A percentile compares a stretch with the other conserved stretches of the same genome.
Conservation (phyloP, 2,797 vertebrate genomes). For the Urophycis tenuis region DNA sequence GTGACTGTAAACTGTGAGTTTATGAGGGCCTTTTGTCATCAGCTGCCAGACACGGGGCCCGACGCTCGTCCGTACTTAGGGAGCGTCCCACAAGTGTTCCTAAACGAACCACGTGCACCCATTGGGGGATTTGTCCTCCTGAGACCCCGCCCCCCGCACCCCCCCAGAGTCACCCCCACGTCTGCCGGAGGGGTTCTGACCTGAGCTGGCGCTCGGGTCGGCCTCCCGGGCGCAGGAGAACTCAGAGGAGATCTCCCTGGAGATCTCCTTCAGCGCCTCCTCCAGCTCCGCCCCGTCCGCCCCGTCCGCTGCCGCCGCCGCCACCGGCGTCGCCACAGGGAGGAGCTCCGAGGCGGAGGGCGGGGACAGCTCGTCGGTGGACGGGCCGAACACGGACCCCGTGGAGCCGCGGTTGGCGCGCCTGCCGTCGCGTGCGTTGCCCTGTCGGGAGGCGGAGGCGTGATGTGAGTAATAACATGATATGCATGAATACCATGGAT, state of each 20-base stretch:
- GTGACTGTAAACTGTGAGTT: background rate
- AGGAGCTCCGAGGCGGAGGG: constrained; percentile 62
- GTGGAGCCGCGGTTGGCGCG: constrained; percentile 63
- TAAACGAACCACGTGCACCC: background rate
- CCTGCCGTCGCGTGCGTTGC: constrained; percentile 40
- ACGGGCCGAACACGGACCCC: constrained; percentile 74
- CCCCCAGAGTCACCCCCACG: too few species aligned
- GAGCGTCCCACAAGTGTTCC: background rate
- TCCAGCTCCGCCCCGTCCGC: constrained; percentile 62
- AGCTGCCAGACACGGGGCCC: background rate
- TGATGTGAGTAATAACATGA: background rate
- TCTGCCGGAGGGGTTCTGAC: constrained; percentile 31
- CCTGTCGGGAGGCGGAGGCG: constrained; percentile 38
- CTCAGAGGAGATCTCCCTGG: constrained; percentile 76
- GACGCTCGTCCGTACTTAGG: background rate
- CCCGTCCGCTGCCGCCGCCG: too few species aligned
- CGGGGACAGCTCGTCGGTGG: constrained; percentile 75
- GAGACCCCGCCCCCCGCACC: too few species aligned
- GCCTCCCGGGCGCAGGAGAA: constrained; percentile 73
- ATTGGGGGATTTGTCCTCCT: background rate
- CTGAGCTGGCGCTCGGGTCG: constrained; percentile 59
- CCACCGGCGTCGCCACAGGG: constrained; percentile 54
- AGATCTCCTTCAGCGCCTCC: constrained; percentile 71
- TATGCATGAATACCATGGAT: background rate
- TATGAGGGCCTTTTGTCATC: background rate